Percentiles rank a stretch among this genome's conserved stretches.
phyloP scores from a whole-genome alignment of 2,888 invertebrate genomes.

The Perizoma flavofasciatum region DNA sequence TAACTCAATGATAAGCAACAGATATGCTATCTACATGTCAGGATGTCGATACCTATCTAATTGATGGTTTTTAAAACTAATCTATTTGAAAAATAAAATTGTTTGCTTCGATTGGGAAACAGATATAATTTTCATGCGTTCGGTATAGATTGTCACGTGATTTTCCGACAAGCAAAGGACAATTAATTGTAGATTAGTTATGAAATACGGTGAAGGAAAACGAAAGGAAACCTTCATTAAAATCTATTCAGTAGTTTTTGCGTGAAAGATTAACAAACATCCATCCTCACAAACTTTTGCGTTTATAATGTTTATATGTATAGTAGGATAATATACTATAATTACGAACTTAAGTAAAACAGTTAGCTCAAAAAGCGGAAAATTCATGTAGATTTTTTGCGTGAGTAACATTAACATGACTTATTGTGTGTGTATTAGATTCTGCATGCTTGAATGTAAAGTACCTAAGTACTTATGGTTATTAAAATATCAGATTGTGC shows the following conservation, averaged over 20 bases:
- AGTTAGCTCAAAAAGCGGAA: not conserved
- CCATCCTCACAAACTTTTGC: too few species aligned
- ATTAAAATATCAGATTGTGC: too few species aligned
- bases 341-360: not conserved
- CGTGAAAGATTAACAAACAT: too few species aligned
- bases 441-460: not conserved
- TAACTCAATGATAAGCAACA: slow-evolving; percentile 4
- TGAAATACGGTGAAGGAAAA: too few species aligned
- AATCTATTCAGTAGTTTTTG: too few species aligned
- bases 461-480: not conserved
- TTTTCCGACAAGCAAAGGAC: not conserved
- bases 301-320: too few species aligned
- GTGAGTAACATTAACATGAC: not conserved
- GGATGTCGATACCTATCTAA: slow-evolving; percentile 13
- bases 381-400: not conserved
- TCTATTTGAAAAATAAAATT: slow-evolving; percentile 14
- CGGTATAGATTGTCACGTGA: slow-evolving; percentile 3
- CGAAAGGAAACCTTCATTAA: too few species aligned
- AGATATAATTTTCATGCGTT: not conserved
- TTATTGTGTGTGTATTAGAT: not conserved
- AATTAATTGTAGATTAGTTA: too few species aligned
- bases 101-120: slow-evolving; percentile 14
- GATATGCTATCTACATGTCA: slow-evolving; percentile 18
- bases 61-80: slow-evolving; percentile 19
- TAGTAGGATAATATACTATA: too few species aligned